Base-by-base conservation (phyloP, 2,888 invertebrate genomes). In the Lacanobia wlatinum region DNA sequence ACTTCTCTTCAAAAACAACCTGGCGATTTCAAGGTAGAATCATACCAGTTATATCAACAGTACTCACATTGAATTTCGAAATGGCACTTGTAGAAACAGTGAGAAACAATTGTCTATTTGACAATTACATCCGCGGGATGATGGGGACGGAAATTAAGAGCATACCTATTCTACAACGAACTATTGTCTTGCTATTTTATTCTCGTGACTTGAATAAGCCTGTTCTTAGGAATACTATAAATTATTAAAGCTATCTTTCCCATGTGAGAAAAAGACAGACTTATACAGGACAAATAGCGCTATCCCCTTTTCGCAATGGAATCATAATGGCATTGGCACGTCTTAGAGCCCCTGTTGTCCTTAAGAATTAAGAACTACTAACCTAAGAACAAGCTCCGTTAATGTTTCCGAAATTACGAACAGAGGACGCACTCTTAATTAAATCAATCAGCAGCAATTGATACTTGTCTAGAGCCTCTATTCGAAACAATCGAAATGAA, bases 141-240 rank as follows among this genome's bases (percentile, higher is more conserved):
- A 67, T 28, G 7, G 59, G 23, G 46, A 61, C 60, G 64, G 68
- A 80, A 74, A 74, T 78, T 68, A 65, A 38, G 34, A 64, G 8
- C 52, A 10, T 12, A 48, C 34, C n/a, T 60, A 62, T 58, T 74
- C 34, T 61, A 74, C 55, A 65, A 48, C 46, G 21, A 53, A 62
- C 28, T 46, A 71, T 58, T 58, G 43, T 14, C 46, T 38, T 12
- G 6, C 12, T 76, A 50, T 60, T 53, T n/a, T 8, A 2, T 10
- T 53, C 61, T 78, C 18, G 34, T 14, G 3, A 70, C n/a, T 43
- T 46, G 9, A 52, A 59, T 34, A 50, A 46, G 46, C 6, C 0
- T 56, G 9, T 55, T 55, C 58, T 38, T n/a, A 21, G 3, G n/a
- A 21, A 28, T 23, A 40, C 40, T 40, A 3, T 40, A 12, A 12